Evolutionary conservation across 1,140 invertebrate genomes (phyloP).

Genomic region (Sycophila sp.): DNA sequence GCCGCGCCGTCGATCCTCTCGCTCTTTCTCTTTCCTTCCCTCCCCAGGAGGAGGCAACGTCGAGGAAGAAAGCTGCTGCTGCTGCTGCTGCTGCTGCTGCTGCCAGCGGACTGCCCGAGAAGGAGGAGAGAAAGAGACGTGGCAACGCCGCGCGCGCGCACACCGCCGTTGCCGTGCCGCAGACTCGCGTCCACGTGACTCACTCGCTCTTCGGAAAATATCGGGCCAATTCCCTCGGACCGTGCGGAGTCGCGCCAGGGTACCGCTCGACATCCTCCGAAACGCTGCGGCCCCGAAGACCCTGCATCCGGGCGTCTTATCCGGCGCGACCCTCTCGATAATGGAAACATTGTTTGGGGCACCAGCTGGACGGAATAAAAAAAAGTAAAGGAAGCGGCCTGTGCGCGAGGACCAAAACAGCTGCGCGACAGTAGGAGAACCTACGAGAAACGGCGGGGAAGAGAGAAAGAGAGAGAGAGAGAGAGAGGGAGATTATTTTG

Average conservation of each 20-base stretch:
- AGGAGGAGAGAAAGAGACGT: not conserved
- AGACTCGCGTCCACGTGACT: conserved; percentile 33
- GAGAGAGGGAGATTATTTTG: not conserved
- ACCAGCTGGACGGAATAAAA: too few species aligned
- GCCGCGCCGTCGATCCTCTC: not conserved
- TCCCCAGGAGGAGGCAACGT: not conserved
- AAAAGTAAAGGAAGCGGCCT: too few species aligned
- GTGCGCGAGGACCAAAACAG: conserved; percentile 2
- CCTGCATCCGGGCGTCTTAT: not conserved
- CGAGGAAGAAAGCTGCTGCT: not conserved
- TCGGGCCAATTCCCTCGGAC: too few species aligned
- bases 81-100: too few species aligned
- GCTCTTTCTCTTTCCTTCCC: not conserved
- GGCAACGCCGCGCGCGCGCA: not conserved
- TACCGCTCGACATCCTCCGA: too few species aligned
- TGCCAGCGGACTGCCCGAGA: not conserved
- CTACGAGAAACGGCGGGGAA: too few species aligned
- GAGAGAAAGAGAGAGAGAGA: not conserved
- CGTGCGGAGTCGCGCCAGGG: too few species aligned
- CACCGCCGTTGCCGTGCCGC: not conserved
- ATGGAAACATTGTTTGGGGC: conserved; percentile 1
- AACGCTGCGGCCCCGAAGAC: conserved; percentile 9
- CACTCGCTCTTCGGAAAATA: conserved; percentile 34
- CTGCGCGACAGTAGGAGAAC: not conserved
- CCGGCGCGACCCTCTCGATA: not conserved